Evolutionary conservation across 2,797 vertebrate genomes (phyloP).

Genomic region (Eurystomus glaucurus): DNA sequence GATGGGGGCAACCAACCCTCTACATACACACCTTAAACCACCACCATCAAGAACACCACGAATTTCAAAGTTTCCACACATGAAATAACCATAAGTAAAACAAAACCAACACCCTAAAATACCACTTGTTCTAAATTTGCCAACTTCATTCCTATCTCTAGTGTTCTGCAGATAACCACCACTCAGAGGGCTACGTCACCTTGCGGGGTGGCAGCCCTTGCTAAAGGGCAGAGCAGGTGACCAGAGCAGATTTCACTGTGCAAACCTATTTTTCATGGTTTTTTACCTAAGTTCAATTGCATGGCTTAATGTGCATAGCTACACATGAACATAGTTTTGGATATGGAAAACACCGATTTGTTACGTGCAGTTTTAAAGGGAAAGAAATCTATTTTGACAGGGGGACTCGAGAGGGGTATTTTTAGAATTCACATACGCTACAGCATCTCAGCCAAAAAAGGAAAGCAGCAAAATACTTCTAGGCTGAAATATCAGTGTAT

Average conservation of each 20-base stretch:
- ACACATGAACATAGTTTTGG: rapidly evolving
- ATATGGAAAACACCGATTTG: neutral
- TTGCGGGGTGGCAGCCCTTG: rapidly evolving
- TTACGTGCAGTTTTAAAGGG: neutral
- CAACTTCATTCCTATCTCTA: neutral
- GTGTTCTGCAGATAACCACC: neutral
- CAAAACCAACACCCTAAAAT: neutral
- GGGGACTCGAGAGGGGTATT: neutral
- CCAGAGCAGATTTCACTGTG: neutral
- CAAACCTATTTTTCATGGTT: neutral
- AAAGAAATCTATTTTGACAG: slow-evolving; percentile 41
- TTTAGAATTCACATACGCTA: slow-evolving; percentile 53
- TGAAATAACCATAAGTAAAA: neutral
- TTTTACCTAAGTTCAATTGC: neutral
- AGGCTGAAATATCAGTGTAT: slow-evolving; percentile 38
- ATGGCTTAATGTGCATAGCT: neutral
- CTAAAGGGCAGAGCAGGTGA: neutral
- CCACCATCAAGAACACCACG: neutral
- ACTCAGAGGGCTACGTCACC: rapidly evolving
- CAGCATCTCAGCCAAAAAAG: slow-evolving; percentile 54
- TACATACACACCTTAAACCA: neutral
- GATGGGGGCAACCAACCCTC: neutral
- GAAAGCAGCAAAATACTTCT: slow-evolving; percentile 30
- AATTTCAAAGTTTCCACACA: neutral
- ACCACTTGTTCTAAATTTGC: neutral